Evolutionary conservation across 2,113 vertebrate species (phyloP).

Genomic region (Gymnarchus niloticus): DNA sequence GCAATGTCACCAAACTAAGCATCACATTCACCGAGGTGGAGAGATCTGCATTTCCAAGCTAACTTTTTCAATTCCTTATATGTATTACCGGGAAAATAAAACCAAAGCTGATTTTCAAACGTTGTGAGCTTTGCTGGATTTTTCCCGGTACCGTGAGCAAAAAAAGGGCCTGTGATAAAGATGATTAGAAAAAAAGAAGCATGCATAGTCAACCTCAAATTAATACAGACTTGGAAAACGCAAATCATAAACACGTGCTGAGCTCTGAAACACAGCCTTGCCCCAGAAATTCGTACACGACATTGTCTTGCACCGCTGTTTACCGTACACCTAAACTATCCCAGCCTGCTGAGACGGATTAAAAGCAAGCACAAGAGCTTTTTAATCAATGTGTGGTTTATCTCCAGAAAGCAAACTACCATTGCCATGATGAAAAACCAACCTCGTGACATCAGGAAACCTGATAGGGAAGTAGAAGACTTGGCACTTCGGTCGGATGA

Average conservation of each 20-base stretch:
- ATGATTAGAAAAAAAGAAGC: not conserved
- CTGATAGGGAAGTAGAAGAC: conserved; percentile 84
- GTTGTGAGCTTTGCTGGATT: not conserved
- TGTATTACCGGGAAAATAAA: conserved; percentile 7
- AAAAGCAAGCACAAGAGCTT: conserved; percentile 30
- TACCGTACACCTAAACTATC: conserved; percentile 39
- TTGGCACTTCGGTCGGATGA: conserved; percentile 82
- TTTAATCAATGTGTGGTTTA: conserved; percentile 42
- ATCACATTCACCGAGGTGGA: conserved; percentile 31
- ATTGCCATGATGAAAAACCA: conserved; percentile 46
- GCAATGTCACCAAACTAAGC: conserved; percentile 35
- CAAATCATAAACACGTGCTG: conserved; percentile 20
- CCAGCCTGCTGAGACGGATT: conserved; percentile 40
- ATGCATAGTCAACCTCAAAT: not conserved
- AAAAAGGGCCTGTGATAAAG: not conserved
- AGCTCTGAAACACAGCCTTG: conserved; percentile 33
- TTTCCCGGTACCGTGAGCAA: not conserved
- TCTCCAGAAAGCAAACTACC: conserved; percentile 37
- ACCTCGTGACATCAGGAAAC: conserved; percentile 83
- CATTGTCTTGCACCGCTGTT: conserved; percentile 38
- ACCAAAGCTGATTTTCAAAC: not conserved
- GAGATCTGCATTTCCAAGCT: conserved; percentile 26
- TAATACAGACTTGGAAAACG: not conserved
- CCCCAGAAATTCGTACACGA: conserved; percentile 31
- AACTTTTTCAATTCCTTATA: conserved; percentile 13